Evolutionary conservation across 2,797 vertebrate genomes (phyloP).

Genomic region (Ptychadena robeensis): DNA sequence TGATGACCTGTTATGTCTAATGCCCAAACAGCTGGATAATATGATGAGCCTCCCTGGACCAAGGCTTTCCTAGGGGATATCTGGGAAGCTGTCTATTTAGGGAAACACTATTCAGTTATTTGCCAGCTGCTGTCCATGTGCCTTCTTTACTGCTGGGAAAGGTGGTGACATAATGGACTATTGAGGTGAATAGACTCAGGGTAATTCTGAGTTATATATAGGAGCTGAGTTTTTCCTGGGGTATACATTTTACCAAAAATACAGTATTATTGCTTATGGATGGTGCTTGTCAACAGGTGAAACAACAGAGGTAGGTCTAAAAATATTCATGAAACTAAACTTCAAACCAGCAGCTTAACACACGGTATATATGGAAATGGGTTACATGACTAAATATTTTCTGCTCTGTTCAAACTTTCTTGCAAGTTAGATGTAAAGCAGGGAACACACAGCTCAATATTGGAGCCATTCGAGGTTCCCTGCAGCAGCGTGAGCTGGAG

Average conservation of each 20-base stretch:
- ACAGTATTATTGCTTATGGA: not conserved
- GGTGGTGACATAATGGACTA: conserved; percentile 9
- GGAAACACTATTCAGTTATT: conserved; percentile 18
- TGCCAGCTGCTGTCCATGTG: conserved; percentile 49
- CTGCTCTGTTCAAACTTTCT: no score
- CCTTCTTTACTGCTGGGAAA: conserved; percentile 15
- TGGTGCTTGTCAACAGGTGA: not conserved
- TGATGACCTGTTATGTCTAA: conserved; percentile 6
- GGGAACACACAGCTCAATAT: no score
- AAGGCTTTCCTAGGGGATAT: conserved; percentile 8
- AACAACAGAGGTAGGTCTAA: not conserved
- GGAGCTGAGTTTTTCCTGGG: not conserved
- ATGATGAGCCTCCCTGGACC: conserved; percentile 3
- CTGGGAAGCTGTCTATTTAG: conserved; percentile 41
- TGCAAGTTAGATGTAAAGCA: no score
- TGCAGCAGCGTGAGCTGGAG: no score
- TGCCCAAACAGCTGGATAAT: conserved; percentile 10
- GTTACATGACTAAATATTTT: not conserved
- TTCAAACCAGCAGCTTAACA: not conserved
- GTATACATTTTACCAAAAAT: not conserved
- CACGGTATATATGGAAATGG: not conserved
- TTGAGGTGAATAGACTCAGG: conserved; percentile 1
- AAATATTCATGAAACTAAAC: not conserved
- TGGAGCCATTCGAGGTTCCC: no score
- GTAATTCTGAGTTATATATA: not conserved